Evolutionary conservation across 2,888 invertebrate species (phyloP), one percentile per base, ranked within the genome.

Genomic region (Acrocera orbiculus): DNA sequence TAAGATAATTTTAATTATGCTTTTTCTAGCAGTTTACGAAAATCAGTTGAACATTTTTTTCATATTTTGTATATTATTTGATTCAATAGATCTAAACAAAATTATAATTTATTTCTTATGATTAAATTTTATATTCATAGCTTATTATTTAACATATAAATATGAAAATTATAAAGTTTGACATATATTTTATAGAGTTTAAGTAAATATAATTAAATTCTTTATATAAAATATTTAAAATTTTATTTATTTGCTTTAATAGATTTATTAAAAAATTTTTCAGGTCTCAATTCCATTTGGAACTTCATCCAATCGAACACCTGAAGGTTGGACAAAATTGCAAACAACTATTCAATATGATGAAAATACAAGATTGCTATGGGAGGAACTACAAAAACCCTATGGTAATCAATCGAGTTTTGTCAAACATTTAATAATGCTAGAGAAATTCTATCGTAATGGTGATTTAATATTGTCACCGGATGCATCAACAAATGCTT

Each of bases 331-430:
- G 83, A 82, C 83, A 44, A 78, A 80, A 39, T 79, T 81, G 43
- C 71, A 70, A 42, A 70, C 79, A 0, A 70, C 75, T 46, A 73
- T 86, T 33, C 83, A 85, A 47, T 85, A 82, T 42, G 85, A 85
- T 47, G 64, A 69, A 10, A 80, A 81, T n/a, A 85, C 83, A 1
- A 79, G 78, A 37, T 66, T 69, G 5, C 62, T 85, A 3, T 86
- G 83, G 81, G 75, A 77, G 40, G 79, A 81, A 44, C 53, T 86
- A 24, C 82, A 85, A 49, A 73, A 81, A 50, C 86, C 86, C 0
- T 86, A 86, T 46, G 86, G 85, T 4, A 85, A 82, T 53, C 82
- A 82, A 47, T 82, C 83, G 27, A 83, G 83, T 43, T 86, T 86
- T 50, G 58, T 86, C 2, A 65, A 83, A 6, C 86, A 86, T 56